Evolutionary conservation across 2,888 invertebrate species (phyloP).

Genomic region (Baccha elongata): DNA sequence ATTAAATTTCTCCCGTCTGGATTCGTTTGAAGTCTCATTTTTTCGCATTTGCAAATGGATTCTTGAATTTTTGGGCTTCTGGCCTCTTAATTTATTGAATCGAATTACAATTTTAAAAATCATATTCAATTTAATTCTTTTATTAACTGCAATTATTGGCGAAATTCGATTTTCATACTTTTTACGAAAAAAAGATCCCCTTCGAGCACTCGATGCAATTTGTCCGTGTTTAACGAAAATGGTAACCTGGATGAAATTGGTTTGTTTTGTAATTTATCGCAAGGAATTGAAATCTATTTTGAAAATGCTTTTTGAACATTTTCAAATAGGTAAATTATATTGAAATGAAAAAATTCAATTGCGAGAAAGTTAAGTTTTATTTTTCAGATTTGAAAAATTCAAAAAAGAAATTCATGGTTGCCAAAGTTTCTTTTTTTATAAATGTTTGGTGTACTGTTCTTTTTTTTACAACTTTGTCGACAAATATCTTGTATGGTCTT

Average conservation of each 20-base stretch:
- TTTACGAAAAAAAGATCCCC: too few relatives aligned
- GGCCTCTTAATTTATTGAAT: too few relatives aligned
- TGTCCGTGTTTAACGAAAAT: constrained; percentile 1
- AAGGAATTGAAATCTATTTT: neutral
- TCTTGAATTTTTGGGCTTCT: too few relatives aligned
- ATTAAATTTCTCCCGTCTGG: too few relatives aligned
- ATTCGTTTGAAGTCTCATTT: too few relatives aligned
- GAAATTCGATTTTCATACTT: too few relatives aligned
- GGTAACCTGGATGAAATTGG: neutral
- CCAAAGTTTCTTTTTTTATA: neutral
- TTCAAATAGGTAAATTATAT: neutral
- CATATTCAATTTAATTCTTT: too few relatives aligned
- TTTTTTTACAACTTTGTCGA: neutral
- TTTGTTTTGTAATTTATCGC: neutral
- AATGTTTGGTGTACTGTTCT: neutral
- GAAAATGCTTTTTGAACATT: neutral
- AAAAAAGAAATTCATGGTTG: neutral
- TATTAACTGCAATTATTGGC: too few relatives aligned
- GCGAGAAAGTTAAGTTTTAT: too few relatives aligned
- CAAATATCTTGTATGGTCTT: neutral
- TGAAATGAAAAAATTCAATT: too few relatives aligned
- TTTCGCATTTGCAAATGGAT: too few relatives aligned
- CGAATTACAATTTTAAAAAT: too few relatives aligned
- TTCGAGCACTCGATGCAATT: neutral
- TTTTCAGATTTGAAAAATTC: neutral